These are phyloP conservation scores for Ceratosolen fusciceps DNA, from an alignment of 1,140 invertebrate genomes.

Conservation along the genomic window DNA sequence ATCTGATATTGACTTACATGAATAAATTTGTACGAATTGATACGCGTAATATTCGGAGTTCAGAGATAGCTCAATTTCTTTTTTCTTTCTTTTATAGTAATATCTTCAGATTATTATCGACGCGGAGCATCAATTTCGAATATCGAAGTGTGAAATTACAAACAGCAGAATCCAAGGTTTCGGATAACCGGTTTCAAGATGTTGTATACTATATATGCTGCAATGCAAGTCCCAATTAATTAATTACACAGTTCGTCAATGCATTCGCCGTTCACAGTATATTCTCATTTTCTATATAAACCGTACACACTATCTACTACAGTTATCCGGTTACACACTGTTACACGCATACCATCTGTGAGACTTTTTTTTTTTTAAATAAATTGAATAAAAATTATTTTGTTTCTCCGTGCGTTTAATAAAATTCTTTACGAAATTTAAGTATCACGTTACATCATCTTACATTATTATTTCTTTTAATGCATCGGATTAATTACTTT, in stretches of 20 bases:
- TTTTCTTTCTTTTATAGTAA: background rate
- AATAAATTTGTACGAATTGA: background rate
- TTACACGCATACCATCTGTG: too few relatives aligned
- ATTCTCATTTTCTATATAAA: background rate
- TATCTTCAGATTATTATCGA: background rate
- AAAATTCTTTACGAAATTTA: too few relatives aligned
- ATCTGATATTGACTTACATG: background rate
- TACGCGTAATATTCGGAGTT: background rate
- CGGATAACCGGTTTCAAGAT: constrained; percentile 36
- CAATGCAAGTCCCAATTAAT: background rate
- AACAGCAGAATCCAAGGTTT: background rate
- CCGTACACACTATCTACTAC: too few relatives aligned
- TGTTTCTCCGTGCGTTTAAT: too few relatives aligned
- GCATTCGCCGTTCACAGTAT: background rate
- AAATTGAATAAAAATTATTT: too few relatives aligned
- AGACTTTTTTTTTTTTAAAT: too few relatives aligned
- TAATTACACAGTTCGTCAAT: constrained; percentile 4
- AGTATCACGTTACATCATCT: too few relatives aligned
- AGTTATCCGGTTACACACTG: too few relatives aligned
- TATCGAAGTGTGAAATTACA: constrained; percentile 39
- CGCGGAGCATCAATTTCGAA: background rate
- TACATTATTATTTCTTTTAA: too few relatives aligned
- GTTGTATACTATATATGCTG: constrained; percentile 1
- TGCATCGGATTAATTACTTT: too few relatives aligned
- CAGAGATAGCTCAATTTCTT: background rate